Evolutionary conservation across 2,113 vertebrate genomes (phyloP).

Genomic region (Bujurquina vittata): DNA sequence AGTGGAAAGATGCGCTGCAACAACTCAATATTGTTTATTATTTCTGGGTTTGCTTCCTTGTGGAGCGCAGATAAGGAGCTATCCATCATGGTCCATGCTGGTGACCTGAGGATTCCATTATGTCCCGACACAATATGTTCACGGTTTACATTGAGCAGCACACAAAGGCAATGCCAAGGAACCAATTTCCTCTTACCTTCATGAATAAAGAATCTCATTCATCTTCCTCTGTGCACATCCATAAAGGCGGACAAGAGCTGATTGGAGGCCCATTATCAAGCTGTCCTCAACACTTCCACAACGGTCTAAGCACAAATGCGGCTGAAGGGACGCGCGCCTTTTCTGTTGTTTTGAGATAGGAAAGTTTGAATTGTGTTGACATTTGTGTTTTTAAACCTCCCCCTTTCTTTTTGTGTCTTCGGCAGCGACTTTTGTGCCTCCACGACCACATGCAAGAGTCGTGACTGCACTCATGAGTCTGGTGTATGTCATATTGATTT

Average conservation of each 20-base stretch:
- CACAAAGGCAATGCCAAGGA: constrained; percentile 72
- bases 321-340: constrained; percentile 4
- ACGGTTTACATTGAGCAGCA: constrained; percentile 57
- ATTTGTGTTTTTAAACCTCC: not conserved
- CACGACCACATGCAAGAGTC: not conserved
- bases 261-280: constrained; percentile 66
- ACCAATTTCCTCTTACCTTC: constrained; percentile 76
- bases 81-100: constrained; percentile 64
- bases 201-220: constrained; percentile 75
- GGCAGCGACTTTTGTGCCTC: not conserved
- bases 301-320: constrained; percentile 4
- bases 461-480: not conserved
- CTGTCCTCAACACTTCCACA: constrained; percentile 49
- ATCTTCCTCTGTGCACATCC: constrained; percentile 65
- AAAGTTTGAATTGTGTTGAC: not conserved
- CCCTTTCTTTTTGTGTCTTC: not conserved
- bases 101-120: constrained; percentile 71
- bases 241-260: constrained; percentile 62
- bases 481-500: constrained; percentile 24
- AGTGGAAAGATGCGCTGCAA: constrained; percentile 30
- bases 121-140: constrained; percentile 63
- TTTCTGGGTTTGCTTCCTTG: constrained; percentile 56
- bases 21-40: constrained; percentile 69
- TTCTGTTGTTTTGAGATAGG: constrained; percentile 21
- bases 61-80: constrained; percentile 63